Conservation (phyloP, 92 coral and sea anemone species). For the Epizoanthus stellaris region DNA sequence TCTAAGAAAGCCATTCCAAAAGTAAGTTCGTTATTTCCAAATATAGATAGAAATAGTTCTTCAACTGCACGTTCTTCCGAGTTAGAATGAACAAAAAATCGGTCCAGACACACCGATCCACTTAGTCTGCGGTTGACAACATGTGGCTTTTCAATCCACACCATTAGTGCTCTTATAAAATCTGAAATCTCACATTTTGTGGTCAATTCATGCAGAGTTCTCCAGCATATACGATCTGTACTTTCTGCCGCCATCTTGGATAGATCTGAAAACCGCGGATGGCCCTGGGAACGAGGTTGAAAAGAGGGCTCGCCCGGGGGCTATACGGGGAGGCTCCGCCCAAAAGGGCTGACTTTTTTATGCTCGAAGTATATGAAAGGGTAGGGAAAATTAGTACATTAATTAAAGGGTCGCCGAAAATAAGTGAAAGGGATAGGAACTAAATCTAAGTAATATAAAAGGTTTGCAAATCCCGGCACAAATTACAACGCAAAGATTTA, state of each 20-base stretch:
- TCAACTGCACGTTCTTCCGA: constrained; percentile 2
- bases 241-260: constrained; percentile 85
- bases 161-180: constrained; percentile 79
- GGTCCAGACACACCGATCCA: constrained; percentile 76
- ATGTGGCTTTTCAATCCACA: constrained; percentile 96
- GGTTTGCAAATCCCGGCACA: too few relatives aligned
- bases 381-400: too few relatives aligned
- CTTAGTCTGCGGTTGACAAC: constrained; percentile 90
- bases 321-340: too few relatives aligned
- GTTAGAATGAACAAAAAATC: constrained; percentile 34
- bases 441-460: too few relatives aligned
- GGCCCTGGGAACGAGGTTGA: too few relatives aligned
- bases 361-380: too few relatives aligned
- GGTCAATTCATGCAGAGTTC: constrained; percentile 51
- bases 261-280: not conserved
- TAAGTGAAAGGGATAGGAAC: too few relatives aligned
- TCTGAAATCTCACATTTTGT: constrained; percentile 49
- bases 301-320: too few relatives aligned
- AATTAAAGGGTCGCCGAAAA: too few relatives aligned
- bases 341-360: too few relatives aligned
- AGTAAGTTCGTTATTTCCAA: not conserved
- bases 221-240: constrained; percentile 47
- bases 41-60: constrained; percentile 15
- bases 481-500: too few relatives aligned
- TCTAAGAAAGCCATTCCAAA: constrained; percentile 4